Evolutionary conservation across 2,888 invertebrate species (phyloP), one percentile per base, ranked within the genome.

Genomic region (Hetaerina titia): DNA sequence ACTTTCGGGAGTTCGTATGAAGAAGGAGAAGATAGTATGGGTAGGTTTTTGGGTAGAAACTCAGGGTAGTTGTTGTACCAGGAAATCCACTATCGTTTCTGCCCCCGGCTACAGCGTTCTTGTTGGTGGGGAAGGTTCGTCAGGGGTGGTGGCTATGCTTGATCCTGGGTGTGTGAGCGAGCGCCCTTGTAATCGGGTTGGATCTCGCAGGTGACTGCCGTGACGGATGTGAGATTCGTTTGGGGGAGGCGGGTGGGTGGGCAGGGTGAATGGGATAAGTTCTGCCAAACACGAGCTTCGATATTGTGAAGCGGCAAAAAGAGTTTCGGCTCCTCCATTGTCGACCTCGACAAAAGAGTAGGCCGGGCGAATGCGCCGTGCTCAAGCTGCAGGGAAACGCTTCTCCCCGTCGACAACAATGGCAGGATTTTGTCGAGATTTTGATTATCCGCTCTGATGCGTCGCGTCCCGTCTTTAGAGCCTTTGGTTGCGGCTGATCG

Each of bases 281-380:
- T 81, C 81, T 81, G 81, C 81, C 81, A 31, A 81, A 81, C 81
- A n/a, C 81, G 81, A 81, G 7, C 81, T n/a, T 81, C 81, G 81
- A 81, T n/a, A 25, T 74, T 25, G 25, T 74, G n/a, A 25, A 11
- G 74, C n/a, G 81, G 81, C 81, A 31, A 31, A 31, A 31, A 31
- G 25, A 31, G 81, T 15, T 11, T 15, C 81, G 81, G 81, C 31
- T 31, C 74, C 31, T 81, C 81, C 31, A 81, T 81, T 81, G 81
- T 81, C 31, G 81, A 81, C 31, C 31, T 31, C 81, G 81, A 81
- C 81, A 81, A 81, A 31, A 25, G 81, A 81, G 19, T 22, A 25
- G 13, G 25, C 69, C 69, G n/a, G 69, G n/a, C 69, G 69, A 45
- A 2, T n/a, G 69, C 69, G n/a, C 69, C 69, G 45, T 31, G 81